These are phyloP conservation scores for Clinocottus analis DNA, from an alignment of 2,113 vertebrate genomes.

Conservation along the genomic window DNA sequence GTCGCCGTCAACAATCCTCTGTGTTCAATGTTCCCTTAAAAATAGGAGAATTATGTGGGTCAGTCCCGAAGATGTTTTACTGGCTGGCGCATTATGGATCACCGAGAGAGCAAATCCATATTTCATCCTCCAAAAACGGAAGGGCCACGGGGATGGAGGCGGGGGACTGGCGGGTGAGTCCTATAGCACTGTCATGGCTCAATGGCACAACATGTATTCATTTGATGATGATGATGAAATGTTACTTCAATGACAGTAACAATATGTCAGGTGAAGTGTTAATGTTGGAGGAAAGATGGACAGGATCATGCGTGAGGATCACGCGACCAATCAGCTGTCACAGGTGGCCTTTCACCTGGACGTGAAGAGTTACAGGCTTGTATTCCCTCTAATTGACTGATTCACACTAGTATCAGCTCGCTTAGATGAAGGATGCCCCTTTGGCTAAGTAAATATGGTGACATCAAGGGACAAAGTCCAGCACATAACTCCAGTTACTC, in stretches of 20 bases:
- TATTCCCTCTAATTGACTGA: neutral
- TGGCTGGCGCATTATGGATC: slow-evolving; percentile 96
- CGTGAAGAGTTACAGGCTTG: neutral
- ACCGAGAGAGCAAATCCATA: slow-evolving; percentile 97
- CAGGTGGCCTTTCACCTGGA: slow-evolving; percentile 47
- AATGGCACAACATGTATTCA: neutral
- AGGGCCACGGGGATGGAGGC: slow-evolving; percentile 92
- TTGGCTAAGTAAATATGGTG: neutral
- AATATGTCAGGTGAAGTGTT: neutral
- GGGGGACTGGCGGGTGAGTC: slow-evolving; percentile 89
- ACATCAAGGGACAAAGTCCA: neutral
- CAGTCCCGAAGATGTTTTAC: slow-evolving; percentile 95
- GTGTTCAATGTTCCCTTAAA: slow-evolving; percentile 73
- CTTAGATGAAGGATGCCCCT: neutral
- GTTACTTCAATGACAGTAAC: neutral
- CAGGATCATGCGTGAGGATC: neutral
- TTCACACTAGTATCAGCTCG: neutral
- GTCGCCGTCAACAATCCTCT: slow-evolving; percentile 5
- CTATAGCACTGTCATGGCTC: neutral
- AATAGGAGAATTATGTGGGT: slow-evolving; percentile 88
- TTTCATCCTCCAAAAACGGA: slow-evolving; percentile 96
- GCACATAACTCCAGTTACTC: neutral
- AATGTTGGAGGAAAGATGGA: slow-evolving; percentile 1
- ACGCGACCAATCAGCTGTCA: slow-evolving; percentile 47
- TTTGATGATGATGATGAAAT: too few species aligned